phyloP scores from a whole-genome alignment of 1,140 invertebrate species.

The Pteromalus puparum region DNA sequence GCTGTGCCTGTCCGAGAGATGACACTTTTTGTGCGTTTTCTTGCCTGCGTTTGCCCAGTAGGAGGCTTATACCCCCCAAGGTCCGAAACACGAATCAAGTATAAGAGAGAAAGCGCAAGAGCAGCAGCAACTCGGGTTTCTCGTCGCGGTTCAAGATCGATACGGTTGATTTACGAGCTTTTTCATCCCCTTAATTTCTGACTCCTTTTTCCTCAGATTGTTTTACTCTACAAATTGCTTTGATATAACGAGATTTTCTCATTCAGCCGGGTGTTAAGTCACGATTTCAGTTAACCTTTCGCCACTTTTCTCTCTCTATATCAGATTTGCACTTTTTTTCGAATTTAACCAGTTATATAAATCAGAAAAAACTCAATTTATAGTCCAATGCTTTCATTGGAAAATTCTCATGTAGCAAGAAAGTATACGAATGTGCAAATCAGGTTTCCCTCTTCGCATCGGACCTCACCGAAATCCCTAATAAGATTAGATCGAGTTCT shows the following conservation, averaged over 20 bases:
- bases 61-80: no score
- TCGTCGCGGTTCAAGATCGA: conserved; percentile 58
- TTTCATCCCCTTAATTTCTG: conserved; percentile 24
- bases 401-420: no score
- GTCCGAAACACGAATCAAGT: not conserved
- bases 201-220: not conserved
- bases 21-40: conserved; percentile 24
- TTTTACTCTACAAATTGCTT: conserved; percentile 28
- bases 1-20: conserved; percentile 13
- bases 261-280: not conserved
- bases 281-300: conserved; percentile 19
- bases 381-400: no score
- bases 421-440: no score
- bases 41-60: not conserved
- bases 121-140: conserved; percentile 8
- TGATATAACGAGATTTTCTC: conserved; percentile 33
- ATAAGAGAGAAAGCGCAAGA: not conserved
- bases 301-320: not conserved
- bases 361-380: no score
- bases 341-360: not conserved
- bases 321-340: not conserved
- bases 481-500: not conserved
- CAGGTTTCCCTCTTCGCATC: no score
- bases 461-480: not conserved
- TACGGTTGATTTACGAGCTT: conserved; percentile 64